These are phyloP conservation scores for Amphipyra tragopoginis DNA, from an alignment of 2,888 invertebrate genomes.

Conservation along the genomic window DNA sequence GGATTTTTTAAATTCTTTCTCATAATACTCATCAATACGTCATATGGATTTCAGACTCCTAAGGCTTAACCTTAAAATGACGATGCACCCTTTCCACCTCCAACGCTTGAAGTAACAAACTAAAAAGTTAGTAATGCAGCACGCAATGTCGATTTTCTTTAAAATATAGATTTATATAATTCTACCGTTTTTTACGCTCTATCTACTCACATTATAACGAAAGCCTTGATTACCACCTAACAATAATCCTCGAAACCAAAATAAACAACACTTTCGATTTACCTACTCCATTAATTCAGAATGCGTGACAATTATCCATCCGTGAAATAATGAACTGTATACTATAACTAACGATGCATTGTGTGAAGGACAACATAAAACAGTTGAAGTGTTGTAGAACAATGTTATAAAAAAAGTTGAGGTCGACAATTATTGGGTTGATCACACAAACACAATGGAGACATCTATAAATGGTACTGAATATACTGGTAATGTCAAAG, in stretches of 20 bases:
- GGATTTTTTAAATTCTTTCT: too few species aligned
- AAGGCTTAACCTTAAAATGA: too few species aligned
- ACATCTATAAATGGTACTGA: conserved; percentile 40
- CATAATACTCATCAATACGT: too few species aligned
- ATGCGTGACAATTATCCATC: conserved; percentile 44
- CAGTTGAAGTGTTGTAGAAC: conserved; percentile 36
- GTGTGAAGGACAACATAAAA: conserved; percentile 32
- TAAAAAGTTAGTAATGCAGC: too few species aligned
- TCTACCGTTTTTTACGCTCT: too few species aligned
- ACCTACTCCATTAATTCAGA: conserved; percentile 43
- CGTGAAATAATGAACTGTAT: conserved; percentile 39
- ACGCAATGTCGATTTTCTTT: too few species aligned
- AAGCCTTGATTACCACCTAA: conserved; percentile 34
- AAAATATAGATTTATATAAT: too few species aligned
- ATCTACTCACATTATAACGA: not conserved
- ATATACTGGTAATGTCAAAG: conserved; percentile 5
- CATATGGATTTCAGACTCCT: too few species aligned
- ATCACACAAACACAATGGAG: conserved; percentile 45
- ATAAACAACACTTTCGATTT: conserved; percentile 22
- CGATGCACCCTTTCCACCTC: too few species aligned
- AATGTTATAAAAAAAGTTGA: conserved; percentile 41
- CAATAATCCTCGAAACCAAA: conserved; percentile 24
- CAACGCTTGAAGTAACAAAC: too few species aligned
- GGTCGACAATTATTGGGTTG: conserved; percentile 47
- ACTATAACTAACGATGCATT: conserved; percentile 41